A percentile compares a stretch with the other conserved stretches of the same genome.
Evolutionary conservation across 2,113 vertebrate species (phyloP).

Genomic region (Gavialis gangeticus): DNA sequence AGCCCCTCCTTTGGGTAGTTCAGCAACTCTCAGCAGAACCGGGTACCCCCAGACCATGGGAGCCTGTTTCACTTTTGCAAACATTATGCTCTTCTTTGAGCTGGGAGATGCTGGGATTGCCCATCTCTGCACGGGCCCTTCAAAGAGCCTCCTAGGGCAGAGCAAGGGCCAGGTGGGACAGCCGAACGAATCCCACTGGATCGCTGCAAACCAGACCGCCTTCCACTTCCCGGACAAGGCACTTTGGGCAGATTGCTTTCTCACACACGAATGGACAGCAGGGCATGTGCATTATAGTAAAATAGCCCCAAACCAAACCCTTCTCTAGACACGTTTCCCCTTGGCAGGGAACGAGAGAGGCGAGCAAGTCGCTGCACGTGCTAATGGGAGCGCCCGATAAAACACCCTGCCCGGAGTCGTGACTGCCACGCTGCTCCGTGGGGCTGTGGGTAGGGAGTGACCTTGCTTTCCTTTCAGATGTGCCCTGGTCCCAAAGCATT

Average conservation of each 20-base stretch:
- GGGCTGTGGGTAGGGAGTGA: not conserved
- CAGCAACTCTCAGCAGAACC: not conserved
- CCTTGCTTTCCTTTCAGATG: not conserved
- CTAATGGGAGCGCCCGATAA: not conserved
- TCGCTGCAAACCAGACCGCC: not conserved
- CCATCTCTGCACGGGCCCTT: not conserved
- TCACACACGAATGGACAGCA: not conserved
- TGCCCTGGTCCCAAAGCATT: not conserved
- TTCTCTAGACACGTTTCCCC: not conserved
- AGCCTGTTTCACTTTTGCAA: not conserved
- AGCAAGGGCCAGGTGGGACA: not conserved
- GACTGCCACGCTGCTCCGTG: not conserved
- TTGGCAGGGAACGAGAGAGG: not conserved
- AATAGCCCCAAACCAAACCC: not conserved
- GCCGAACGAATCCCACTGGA: not conserved
- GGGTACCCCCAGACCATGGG: not conserved
- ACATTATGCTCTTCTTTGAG: not conserved
- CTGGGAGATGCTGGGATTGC: not conserved
- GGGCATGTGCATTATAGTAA: not conserved
- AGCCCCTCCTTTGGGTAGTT: not conserved
- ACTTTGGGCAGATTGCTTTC: not conserved
- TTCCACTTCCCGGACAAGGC: not conserved
- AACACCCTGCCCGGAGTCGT: not conserved
- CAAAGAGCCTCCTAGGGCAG: not conserved
- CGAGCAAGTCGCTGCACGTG: no score